These are phyloP conservation scores for Characodon lateralis DNA, from an alignment of 2,797 vertebrate genomes.

Conservation along the genomic window DNA sequence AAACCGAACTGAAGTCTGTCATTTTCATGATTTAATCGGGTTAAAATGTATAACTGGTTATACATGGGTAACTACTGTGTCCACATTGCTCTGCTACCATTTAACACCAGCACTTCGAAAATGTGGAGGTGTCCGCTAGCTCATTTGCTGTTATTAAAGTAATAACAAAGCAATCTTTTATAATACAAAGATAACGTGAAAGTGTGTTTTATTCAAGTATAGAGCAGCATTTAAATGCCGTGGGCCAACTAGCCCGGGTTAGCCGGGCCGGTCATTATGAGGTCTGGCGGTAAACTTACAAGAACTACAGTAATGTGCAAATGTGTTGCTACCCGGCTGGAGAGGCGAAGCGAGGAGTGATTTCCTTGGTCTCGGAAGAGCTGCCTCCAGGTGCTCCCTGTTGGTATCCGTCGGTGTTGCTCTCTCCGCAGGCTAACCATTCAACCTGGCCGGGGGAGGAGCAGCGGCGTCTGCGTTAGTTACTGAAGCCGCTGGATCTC, in stretches of 20 bases:
- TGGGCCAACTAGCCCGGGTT: slow-evolving; percentile 67
- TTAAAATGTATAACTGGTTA: slow-evolving; percentile 1
- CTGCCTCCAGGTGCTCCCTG: slow-evolving; percentile 32
- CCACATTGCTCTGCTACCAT: slow-evolving; percentile 19
- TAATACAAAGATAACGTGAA: neutral
- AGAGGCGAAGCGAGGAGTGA: slow-evolving; percentile 47
- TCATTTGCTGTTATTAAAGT: slow-evolving; percentile 31
- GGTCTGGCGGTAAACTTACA: slow-evolving; percentile 75
- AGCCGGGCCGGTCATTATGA: slow-evolving; percentile 62
- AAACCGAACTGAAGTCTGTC: neutral
- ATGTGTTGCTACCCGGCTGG: slow-evolving; percentile 60
- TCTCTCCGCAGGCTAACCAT: slow-evolving; percentile 42
- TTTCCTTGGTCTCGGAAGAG: slow-evolving; percentile 56
- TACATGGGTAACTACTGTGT: neutral
- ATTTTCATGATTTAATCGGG: neutral
- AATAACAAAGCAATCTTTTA: slow-evolving; percentile 1
- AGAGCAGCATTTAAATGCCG: slow-evolving; percentile 17
- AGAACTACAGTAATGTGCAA: slow-evolving; percentile 64
- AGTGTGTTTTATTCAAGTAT: slow-evolving; percentile 5
- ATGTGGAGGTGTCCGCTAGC: slow-evolving; percentile 49
- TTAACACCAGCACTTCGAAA: slow-evolving; percentile 28
- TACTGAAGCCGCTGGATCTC: slow-evolving; percentile 42
- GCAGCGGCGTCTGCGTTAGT: slow-evolving; percentile 44
- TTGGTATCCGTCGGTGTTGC: slow-evolving; percentile 31
- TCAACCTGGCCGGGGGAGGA: slow-evolving; percentile 47